phyloP scores from a whole-genome alignment of 2,888 invertebrate species.

The Caenorhabditis sp. region DNA sequence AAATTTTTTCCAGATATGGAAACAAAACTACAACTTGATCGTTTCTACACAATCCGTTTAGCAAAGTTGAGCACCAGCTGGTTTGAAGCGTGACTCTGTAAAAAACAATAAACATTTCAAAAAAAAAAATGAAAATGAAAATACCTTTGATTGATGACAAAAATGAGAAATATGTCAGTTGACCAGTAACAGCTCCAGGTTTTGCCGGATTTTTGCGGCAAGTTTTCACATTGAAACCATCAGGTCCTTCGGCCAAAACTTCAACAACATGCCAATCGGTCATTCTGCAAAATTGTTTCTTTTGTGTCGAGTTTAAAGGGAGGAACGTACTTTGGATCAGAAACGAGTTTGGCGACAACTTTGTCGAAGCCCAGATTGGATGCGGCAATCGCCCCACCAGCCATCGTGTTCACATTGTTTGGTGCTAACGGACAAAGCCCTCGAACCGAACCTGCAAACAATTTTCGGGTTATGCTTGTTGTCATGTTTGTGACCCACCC shows the following conservation, averaged over 20 bases:
- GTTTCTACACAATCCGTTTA: slow-evolving; percentile 60
- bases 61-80: slow-evolving; percentile 64
- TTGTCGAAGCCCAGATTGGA: slow-evolving; percentile 75
- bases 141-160: slow-evolving; percentile 72
- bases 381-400: slow-evolving; percentile 74
- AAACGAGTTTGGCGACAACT: slow-evolving; percentile 73
- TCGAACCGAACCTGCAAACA: slow-evolving; percentile 73
- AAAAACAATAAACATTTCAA: no score
- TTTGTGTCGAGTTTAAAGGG: not conserved
- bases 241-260: slow-evolving; percentile 63
- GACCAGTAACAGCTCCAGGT: slow-evolving; percentile 74
- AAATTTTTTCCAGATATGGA: slow-evolving; percentile 21
- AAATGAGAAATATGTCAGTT: slow-evolving; percentile 75
- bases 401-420: slow-evolving; percentile 77
- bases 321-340: slow-evolving; percentile 73
- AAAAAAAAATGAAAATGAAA: slow-evolving; percentile 6
- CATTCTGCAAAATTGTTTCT: slow-evolving; percentile 68
- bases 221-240: slow-evolving; percentile 70
- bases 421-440: slow-evolving; percentile 75
- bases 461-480: not conserved
- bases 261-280: slow-evolving; percentile 75
- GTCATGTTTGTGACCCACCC: slow-evolving; percentile 66
- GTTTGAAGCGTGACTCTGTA: slow-evolving; percentile 59
- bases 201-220: slow-evolving; percentile 74
- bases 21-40: slow-evolving; percentile 52